Conservation (phyloP, 2,888 invertebrate genomes). For the Phortica okadai region DNA sequence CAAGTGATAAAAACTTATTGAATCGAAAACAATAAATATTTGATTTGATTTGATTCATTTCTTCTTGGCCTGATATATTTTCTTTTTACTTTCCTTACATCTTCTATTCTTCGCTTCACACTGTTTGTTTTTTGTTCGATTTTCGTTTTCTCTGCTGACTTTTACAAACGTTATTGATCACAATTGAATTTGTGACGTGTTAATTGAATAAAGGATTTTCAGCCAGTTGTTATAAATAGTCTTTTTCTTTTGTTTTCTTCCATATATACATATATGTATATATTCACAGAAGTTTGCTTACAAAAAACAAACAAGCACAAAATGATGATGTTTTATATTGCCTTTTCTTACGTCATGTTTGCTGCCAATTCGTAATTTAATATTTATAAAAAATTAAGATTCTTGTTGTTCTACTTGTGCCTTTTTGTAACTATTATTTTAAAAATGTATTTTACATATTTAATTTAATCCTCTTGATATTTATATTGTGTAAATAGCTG, state of each 20-base stretch:
- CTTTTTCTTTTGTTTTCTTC: background rate
- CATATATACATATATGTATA: too few relatives aligned
- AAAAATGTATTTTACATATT: background rate
- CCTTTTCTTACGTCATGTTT: background rate
- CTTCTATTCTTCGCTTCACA: background rate
- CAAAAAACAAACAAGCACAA: too few relatives aligned
- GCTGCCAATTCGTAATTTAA: background rate
- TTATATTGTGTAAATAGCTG: slow-evolving; percentile 1
- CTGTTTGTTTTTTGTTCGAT: background rate
- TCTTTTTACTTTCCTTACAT: background rate
- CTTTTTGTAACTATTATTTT: too few relatives aligned
- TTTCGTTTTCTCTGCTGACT: slow-evolving; percentile 10
- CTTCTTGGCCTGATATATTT: slow-evolving; percentile 11
- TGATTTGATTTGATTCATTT: slow-evolving; percentile 66
- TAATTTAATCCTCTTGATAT: background rate
- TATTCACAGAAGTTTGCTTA: too few relatives aligned
- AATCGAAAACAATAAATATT: slow-evolving; percentile 69
- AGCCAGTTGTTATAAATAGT: background rate
- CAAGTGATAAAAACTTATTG: slow-evolving; percentile 69
- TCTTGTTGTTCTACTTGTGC: background rate
- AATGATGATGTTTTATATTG: background rate
- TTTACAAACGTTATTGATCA: slow-evolving; percentile 53
- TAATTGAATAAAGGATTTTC: slow-evolving; percentile 58
- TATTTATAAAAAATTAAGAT: slow-evolving; percentile 7
- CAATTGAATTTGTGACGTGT: slow-evolving; percentile 56